These are phyloP conservation scores for Alosa sapidissima DNA, from an alignment of 2,797 vertebrate species.

Conservation along the genomic window DNA sequence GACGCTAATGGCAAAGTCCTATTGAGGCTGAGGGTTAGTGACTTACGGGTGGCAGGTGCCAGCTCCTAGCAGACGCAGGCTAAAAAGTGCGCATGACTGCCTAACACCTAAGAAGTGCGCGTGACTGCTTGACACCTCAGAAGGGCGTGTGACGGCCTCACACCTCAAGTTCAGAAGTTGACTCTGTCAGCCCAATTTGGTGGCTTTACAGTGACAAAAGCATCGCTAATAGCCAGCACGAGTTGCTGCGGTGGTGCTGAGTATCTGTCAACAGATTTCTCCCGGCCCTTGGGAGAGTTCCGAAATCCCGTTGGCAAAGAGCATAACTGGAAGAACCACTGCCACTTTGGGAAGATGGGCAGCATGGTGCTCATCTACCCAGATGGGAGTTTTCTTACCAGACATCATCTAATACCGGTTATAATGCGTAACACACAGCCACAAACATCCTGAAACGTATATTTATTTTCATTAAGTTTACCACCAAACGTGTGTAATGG, in stretches of 20 bases:
- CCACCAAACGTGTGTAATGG: background rate
- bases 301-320: background rate
- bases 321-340: background rate
- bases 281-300: background rate
- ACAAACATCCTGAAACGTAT: background rate
- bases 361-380: background rate
- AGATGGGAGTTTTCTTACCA: background rate
- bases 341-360: no score
- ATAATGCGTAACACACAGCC: background rate
- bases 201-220: background rate
- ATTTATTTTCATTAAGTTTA: slow-evolving; percentile 16
- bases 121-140: no score
- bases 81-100: background rate
- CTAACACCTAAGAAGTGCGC: no score
- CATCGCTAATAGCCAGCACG: background rate
- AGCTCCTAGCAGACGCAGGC: background rate
- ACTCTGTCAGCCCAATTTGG: slow-evolving; percentile 8
- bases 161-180: slow-evolving; percentile 10
- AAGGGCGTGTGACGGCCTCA: background rate
- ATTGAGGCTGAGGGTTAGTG: background rate
- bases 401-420: background rate
- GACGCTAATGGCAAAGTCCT: background rate
- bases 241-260: background rate
- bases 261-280: background rate
- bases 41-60: background rate